Evolutionary conservation across 2,113 vertebrate species (phyloP), one percentile per base, ranked within the genome.

Genomic region (Sisor rabdophorus): DNA sequence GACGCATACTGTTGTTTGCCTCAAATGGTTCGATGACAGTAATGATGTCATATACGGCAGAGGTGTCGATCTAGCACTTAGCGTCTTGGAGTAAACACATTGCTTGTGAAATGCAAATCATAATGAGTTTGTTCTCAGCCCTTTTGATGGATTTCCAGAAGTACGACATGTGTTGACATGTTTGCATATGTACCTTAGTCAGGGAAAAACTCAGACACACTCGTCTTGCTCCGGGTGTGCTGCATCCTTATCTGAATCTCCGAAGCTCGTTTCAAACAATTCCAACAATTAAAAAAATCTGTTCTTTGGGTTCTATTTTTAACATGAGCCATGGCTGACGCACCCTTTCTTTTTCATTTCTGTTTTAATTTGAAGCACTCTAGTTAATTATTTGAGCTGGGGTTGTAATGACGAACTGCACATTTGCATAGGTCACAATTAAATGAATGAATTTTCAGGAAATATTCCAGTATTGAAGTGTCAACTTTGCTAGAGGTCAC

Each of bases 391-490:
- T 93, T 94, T 91, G 90, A 93, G 92, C 93, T 93, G 92, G 91
- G 91, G 93, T 95, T 92, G 92, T 93, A 93, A 94, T 94, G 92
- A 92, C 93, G 91, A 91, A 89, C 90, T 92, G 90, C 88, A 90
- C 92, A 94, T 95, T 94, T 95, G 93, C 93, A 95, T 94, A 95
- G 94, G 94, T 95, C 92, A 92, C 92, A 93, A 93, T 95, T 95
- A 93, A 93, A 94, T 88, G 92, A 94, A 93, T 93, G 91, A 94
- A 94, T 92, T 92, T 90, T 92, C 92, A 22, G 90, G 93, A 95
- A 94, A 94, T 92, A 93, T 90, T 94, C 89, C 91, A 93, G 88
- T 92, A 94, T 95, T 95, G 92, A 93, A 95, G 93, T 95, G 93
- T 94, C 93, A 94, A 93, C 92, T 93, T 94, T 94, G 91, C 93